Evolutionary conservation across 2,113 vertebrate species (phyloP).

Genomic region (Tenebrosternarchus preto): DNA sequence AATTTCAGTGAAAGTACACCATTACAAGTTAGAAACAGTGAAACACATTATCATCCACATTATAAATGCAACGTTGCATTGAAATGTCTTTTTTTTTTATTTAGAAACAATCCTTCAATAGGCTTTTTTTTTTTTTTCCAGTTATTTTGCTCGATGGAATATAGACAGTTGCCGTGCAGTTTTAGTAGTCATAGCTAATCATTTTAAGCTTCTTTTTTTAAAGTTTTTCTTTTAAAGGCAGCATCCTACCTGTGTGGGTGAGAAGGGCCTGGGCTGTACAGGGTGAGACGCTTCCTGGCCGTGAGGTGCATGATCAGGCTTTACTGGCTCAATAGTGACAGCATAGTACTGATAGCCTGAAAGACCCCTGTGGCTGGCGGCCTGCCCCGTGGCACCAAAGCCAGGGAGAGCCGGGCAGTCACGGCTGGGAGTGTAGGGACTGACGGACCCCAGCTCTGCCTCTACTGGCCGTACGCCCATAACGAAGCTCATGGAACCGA

Average conservation of each 20-base stretch:
- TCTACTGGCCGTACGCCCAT: not conserved
- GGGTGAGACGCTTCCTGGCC: not conserved
- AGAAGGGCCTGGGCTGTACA: not conserved
- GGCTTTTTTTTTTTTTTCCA: too few species aligned
- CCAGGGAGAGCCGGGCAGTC: not conserved
- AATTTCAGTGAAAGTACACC: not conserved
- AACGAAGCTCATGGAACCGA: not conserved
- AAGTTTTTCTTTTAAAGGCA: not conserved
- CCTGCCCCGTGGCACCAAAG: not conserved
- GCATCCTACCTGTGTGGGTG: not conserved
- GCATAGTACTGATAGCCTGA: not conserved
- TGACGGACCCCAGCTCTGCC: not conserved
- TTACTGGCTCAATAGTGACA: not conserved
- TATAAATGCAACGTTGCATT: too few species aligned
- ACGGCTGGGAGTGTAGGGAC: not conserved
- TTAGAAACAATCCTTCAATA: too few species aligned
- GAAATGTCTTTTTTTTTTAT: too few species aligned
- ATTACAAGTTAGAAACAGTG: not conserved
- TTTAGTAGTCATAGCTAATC: not conserved
- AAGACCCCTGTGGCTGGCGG: not conserved
- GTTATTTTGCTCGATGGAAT: too few species aligned
- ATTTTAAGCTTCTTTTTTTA: not conserved
- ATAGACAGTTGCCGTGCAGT: too few species aligned
- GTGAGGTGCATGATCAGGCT: not conserved
- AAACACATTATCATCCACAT: not conserved